A percentile compares a stretch with the other conserved stretches of the same genome.
Conservation (phyloP, 2,888 invertebrate genomes). For the Folsomia candida region DNA sequence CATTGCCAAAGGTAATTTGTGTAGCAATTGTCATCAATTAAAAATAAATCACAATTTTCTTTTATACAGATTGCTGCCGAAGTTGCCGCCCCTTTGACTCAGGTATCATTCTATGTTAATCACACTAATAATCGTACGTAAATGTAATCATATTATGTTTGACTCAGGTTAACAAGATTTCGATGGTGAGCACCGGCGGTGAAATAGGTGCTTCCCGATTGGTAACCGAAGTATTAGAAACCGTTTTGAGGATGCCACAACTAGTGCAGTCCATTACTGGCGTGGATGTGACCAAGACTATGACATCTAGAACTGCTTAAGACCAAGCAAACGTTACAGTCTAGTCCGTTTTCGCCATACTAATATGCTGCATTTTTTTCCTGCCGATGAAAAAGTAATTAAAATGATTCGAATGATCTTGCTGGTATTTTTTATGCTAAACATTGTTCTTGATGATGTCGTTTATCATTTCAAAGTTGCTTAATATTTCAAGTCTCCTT, state of each 20-base stretch:
- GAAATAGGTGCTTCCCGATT: constrained; percentile 92
- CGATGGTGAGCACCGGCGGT: constrained; percentile 90
- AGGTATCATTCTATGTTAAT: no score
- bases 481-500: no score
- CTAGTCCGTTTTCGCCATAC: no score
- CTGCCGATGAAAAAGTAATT: no score
- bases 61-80: constrained; percentile 82
- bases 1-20: constrained; percentile 70
- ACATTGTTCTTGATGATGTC: no score
- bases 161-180: constrained; percentile 92
- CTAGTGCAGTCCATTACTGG: constrained; percentile 90
- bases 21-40: not conserved
- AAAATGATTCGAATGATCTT: no score
- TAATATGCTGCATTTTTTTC: not conserved
- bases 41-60: not conserved
- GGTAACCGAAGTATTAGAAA: constrained; percentile 88
- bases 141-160: no score
- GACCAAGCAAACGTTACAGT: no score
- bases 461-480: no score
- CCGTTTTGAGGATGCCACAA: constrained; percentile 87
- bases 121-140: no score
- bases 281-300: constrained; percentile 68
- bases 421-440: no score
- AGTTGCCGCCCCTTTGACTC: constrained; percentile 89
- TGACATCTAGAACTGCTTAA: constrained; percentile 10